Conservation (phyloP, 2,888 invertebrate species). For the Plagodis pulveraria region DNA sequence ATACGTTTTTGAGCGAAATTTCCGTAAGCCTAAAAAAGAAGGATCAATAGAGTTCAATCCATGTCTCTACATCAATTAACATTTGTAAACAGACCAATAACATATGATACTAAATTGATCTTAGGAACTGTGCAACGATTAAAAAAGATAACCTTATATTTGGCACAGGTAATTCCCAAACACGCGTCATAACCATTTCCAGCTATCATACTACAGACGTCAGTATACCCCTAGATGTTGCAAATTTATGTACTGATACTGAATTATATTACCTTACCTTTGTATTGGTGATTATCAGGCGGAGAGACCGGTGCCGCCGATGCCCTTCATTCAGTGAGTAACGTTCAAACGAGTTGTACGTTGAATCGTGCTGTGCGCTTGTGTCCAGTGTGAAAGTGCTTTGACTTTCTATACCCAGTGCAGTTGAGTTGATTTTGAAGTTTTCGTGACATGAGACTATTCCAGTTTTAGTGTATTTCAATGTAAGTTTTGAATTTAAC, state of each 20-base stretch:
- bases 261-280: constrained; percentile 37
- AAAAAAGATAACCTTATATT: not conserved
- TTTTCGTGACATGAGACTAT: constrained; percentile 21
- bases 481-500: constrained; percentile 14
- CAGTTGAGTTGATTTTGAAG: constrained; percentile 4
- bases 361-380: constrained; percentile 33
- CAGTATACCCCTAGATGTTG: constrained; percentile 8
- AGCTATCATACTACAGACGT: not conserved
- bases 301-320: constrained; percentile 44
- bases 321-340: constrained; percentile 51
- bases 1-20: too few species aligned
- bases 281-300: constrained; percentile 46
- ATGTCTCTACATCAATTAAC: too few species aligned
- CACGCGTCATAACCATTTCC: not conserved
- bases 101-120: too few species aligned
- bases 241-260: constrained; percentile 9
- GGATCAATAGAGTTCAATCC: too few species aligned
- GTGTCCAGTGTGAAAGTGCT: constrained; percentile 57
- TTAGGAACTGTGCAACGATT: not conserved
- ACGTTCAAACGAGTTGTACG: constrained; percentile 39
- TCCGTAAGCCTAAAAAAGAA: too few species aligned
- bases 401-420: constrained; percentile 60
- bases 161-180: constrained; percentile 8
- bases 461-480: constrained; percentile 17
- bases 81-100: too few species aligned